Conservation (phyloP, 2,888 invertebrate genomes). For the Agriopis aurantiaria region DNA sequence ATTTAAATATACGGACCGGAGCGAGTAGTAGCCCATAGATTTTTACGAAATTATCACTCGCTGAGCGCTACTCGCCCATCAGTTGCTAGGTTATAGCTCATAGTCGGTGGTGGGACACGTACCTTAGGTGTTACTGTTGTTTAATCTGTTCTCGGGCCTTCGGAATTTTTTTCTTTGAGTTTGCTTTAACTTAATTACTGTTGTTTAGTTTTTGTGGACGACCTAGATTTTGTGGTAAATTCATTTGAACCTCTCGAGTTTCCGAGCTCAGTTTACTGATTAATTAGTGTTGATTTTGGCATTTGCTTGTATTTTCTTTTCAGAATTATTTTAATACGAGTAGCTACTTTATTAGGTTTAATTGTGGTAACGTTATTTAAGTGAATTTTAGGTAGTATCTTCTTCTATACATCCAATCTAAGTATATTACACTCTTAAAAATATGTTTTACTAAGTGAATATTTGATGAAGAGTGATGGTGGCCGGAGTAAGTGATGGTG, state of each 20-base stretch:
- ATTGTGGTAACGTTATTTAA: too few relatives aligned
- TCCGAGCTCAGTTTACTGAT: constrained; percentile 11
- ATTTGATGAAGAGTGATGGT: too few relatives aligned
- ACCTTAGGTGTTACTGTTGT: not conserved
- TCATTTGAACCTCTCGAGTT: constrained; percentile 10
- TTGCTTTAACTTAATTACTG: constrained; percentile 32
- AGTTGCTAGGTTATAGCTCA: not conserved
- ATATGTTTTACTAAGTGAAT: too few relatives aligned
- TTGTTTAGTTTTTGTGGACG: constrained; percentile 26
- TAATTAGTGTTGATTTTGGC: constrained; percentile 7
- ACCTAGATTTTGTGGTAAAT: constrained; percentile 22
- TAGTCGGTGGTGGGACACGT: not conserved
- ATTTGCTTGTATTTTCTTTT: constrained; percentile 4
- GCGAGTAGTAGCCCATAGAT: too few relatives aligned
- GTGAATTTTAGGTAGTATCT: too few relatives aligned
- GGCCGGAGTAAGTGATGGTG: too few relatives aligned
- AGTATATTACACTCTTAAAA: too few relatives aligned
- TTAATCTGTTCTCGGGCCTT: not conserved
- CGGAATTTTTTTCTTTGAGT: constrained; percentile 20
- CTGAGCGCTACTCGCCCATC: not conserved
- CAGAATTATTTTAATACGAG: constrained; percentile 4
- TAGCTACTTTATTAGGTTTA: too few relatives aligned
- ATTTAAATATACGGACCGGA: not conserved
- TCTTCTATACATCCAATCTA: too few relatives aligned
- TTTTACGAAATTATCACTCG: too few relatives aligned